These are phyloP conservation scores for Chelonoidis abingdonii DNA, from an alignment of 2,113 vertebrate genomes.

Conservation along the genomic window DNA sequence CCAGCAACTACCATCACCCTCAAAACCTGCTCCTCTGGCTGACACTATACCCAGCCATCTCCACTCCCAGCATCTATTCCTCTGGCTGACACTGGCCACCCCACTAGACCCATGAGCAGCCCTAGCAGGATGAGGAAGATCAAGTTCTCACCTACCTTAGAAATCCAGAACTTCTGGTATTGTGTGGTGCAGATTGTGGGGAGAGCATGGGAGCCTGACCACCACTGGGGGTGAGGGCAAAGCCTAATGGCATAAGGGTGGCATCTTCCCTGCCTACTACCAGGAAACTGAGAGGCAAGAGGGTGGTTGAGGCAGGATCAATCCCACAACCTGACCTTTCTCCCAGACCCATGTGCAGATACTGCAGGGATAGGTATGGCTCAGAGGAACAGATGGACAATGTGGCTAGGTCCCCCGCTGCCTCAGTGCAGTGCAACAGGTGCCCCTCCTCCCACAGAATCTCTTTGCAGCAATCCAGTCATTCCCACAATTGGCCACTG, in stretches of 20 bases:
- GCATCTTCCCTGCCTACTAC: not conserved
- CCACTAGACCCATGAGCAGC: slow-evolving; percentile 91
- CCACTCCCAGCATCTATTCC: no score
- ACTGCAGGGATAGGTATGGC: not conserved
- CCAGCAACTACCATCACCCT: no score
- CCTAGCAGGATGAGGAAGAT: slow-evolving; percentile 93
- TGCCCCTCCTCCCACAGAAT: not conserved
- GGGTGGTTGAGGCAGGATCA: no score
- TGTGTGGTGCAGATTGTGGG: slow-evolving; percentile 85
- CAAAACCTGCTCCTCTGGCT: no score
- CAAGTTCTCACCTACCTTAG: slow-evolving; percentile 92
- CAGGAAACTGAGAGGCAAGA: no score
- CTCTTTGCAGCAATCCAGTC: not conserved
- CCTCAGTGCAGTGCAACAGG: not conserved
- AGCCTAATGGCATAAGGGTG: not conserved
- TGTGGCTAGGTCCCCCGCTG: not conserved
- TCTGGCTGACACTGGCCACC: slow-evolving; percentile 82
- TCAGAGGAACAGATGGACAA: no score
- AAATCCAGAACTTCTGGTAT: slow-evolving; percentile 92
- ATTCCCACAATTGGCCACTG: not conserved
- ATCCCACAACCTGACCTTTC: no score
- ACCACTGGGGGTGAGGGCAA: not conserved
- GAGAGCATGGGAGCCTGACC: not conserved
- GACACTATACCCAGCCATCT: no score
- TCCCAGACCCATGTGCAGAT: no score